Evolutionary conservation across 2,113 vertebrate species (phyloP).

Genomic region (Aegithalos caudatus): DNA sequence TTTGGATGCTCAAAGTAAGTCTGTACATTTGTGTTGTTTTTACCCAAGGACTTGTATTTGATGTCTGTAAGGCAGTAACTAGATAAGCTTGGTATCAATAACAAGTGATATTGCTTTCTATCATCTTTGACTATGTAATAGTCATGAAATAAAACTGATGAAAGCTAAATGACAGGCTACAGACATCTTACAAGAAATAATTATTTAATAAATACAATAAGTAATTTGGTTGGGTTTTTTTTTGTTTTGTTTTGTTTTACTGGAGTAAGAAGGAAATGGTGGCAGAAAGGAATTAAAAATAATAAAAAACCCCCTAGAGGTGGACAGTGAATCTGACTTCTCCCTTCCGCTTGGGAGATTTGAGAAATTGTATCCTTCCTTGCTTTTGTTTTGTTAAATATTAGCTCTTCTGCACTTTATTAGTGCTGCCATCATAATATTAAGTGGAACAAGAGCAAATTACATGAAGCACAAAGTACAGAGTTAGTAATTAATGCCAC

Average conservation of each 20-base stretch:
- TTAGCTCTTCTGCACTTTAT: background rate
- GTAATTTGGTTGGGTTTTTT: background rate
- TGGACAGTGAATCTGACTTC: background rate
- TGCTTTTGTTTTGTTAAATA: background rate
- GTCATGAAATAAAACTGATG: background rate
- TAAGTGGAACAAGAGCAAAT: background rate
- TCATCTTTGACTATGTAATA: background rate
- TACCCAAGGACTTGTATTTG: background rate
- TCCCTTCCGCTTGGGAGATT: background rate
- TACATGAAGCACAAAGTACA: background rate
- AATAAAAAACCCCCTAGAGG: background rate
- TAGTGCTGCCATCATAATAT: background rate
- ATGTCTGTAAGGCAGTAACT: background rate
- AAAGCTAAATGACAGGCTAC: background rate
- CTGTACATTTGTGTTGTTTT: background rate
- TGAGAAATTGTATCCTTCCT: background rate
- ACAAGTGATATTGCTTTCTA: background rate
- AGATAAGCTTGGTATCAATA: background rate
- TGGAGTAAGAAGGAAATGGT: background rate
- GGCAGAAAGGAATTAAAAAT: background rate
- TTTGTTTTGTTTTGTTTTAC: background rate
- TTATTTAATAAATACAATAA: background rate
- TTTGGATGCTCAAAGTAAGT: constrained; percentile 79
- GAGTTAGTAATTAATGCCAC: background rate
- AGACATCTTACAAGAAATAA: background rate